Evolutionary conservation across 2,888 invertebrate genomes (phyloP).

Genomic region (Eilema griseolum): DNA sequence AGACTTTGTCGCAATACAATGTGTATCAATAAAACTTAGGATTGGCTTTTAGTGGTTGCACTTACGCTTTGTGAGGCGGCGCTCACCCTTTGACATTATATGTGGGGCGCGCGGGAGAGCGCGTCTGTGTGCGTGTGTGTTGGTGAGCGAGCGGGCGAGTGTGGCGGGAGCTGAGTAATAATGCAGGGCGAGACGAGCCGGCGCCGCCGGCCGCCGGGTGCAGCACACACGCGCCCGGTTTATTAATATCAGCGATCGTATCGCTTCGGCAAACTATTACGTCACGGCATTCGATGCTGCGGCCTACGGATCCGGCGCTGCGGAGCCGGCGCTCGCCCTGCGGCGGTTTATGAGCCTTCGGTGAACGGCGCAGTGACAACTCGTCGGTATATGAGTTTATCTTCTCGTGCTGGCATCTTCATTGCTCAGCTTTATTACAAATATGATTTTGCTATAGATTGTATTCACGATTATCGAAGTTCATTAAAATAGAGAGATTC

Average conservation of each 20-base stretch:
- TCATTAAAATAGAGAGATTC: neutral
- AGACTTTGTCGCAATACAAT: constrained; percentile 88
- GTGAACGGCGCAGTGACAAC: constrained; percentile 24
- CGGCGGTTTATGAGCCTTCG: constrained; percentile 51
- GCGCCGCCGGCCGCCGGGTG: constrained; percentile 63
- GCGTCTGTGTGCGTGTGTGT: constrained; percentile 28
- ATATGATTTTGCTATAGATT: neutral
- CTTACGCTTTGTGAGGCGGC: constrained; percentile 87
- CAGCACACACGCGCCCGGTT: constrained; percentile 49
- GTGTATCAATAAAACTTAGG: constrained; percentile 88
- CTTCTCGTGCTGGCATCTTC: constrained; percentile 26
- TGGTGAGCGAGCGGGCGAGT: constrained; percentile 36
- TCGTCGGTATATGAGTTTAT: constrained; percentile 11
- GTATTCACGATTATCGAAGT: neutral
- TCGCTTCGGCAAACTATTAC: constrained; percentile 53
- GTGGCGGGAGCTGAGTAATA: constrained; percentile 66
- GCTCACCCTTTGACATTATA: constrained; percentile 87
- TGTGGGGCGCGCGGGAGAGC: constrained; percentile 66
- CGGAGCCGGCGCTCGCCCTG: constrained; percentile 45
- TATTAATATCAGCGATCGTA: constrained; percentile 75
- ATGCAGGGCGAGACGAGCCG: constrained; percentile 73
- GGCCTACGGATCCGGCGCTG: constrained; percentile 24
- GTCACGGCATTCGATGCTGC: constrained; percentile 30
- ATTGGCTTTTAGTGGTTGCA: constrained; percentile 88
- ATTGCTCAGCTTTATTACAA: constrained; percentile 6